phyloP scores from a whole-genome alignment of 2,797 vertebrate species.

The Epinephelus coioides region DNA sequence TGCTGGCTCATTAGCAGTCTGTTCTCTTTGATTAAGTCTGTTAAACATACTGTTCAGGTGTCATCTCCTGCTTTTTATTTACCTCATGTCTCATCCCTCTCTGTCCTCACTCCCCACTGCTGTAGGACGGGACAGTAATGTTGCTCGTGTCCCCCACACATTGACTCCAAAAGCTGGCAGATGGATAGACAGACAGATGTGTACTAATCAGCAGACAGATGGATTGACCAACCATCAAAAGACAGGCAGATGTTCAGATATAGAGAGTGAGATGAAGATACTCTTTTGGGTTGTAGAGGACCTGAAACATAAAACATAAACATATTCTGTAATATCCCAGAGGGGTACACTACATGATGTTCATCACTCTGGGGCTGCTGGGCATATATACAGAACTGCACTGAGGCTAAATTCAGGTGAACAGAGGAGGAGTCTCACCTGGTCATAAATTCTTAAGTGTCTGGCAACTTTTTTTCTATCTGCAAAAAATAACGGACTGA shows the following conservation, averaged over 20 bases:
- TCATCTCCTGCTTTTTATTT: background rate
- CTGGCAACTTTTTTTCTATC: no score
- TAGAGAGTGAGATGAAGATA: slow-evolving; percentile 51
- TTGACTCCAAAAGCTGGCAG: slow-evolving; percentile 63
- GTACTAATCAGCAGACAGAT: slow-evolving; percentile 76
- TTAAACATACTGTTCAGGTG: slow-evolving; percentile 12
- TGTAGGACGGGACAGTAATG: slow-evolving; percentile 14
- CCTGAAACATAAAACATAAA: slow-evolving; percentile 44
- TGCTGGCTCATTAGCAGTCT: background rate
- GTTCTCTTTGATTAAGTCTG: slow-evolving; percentile 3
- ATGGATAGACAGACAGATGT: slow-evolving; percentile 74
- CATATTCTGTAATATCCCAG: slow-evolving; percentile 31
- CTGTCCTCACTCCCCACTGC: slow-evolving; percentile 16
- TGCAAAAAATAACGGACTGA: no score
- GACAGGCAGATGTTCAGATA: slow-evolving; percentile 63
- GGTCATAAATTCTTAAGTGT: background rate
- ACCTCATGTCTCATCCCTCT: slow-evolving; percentile 9
- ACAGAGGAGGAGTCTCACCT: slow-evolving; percentile 4
- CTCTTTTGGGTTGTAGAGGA: slow-evolving; percentile 40
- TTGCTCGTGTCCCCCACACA: slow-evolving; percentile 43
- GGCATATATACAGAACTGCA: background rate
- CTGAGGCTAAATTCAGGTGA: slow-evolving; percentile 19
- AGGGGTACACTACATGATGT: slow-evolving; percentile 7
- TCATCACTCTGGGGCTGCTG: slow-evolving; percentile 6
- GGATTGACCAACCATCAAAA: slow-evolving; percentile 75